Evolutionary conservation across 2,113 vertebrate genomes (phyloP), one percentile per base, ranked within the genome.

Genomic region (Propithecus coquereli): DNA sequence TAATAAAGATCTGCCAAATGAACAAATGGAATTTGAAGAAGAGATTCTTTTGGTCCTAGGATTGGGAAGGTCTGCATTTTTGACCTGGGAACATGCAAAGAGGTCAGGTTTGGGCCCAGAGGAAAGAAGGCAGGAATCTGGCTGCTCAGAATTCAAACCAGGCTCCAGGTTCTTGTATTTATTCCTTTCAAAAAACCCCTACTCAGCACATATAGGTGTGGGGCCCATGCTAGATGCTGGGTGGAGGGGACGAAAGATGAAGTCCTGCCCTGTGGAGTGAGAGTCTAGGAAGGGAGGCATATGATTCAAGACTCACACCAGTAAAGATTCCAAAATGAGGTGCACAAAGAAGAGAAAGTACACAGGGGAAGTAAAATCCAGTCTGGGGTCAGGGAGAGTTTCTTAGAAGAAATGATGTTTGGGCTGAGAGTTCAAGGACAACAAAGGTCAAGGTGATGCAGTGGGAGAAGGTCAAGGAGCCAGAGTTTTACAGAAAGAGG

Each of bases 181-280:
- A 47, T 45, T 80, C 52, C 22, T 54, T 57, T 47, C 37, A 25
- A 87, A 13, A 52, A 63, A 4, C 13, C 0, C 14, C 52, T 22
- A 7, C 18, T 54, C n/a, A 74, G 11, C 25, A 22, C 25, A 1
- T 40, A 27, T 23, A 61, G 74, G 27, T 20, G 10, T 25, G 40
- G 61, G 57, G 70, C 50, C 3, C 23, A 10, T 63, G 50, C 22
- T 47, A 17, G 54, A 52, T 14, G 25, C 13, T 14, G 32, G 34
- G 9, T 0, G 18, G 32, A n/a, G 47, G 2, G 40, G 23, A 8
- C 4, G 6, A 57, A 8, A 14, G 59, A 45, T 16, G 0, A 34
- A 8, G 8, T 52, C 20, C 59, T 11, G 59, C 47, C 25, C 11
- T 18, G 14, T 2, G 22, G 30, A 25, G 16, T 14, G 13, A 63